phyloP scores from a whole-genome alignment of 2,888 invertebrate species.

The Tipula confusa region DNA sequence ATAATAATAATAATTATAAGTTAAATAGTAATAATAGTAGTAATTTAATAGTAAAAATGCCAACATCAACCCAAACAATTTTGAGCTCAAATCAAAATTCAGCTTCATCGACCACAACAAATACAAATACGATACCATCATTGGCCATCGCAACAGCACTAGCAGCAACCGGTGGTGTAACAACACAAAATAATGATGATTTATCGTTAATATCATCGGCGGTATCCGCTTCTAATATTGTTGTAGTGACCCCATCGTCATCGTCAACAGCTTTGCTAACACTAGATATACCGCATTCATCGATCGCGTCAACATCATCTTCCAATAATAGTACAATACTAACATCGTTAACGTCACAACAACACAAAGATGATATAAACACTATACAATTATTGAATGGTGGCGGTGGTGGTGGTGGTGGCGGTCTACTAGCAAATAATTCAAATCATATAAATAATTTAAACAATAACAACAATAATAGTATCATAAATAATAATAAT shows the following conservation, averaged over 20 bases:
- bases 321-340: conserved; percentile 27
- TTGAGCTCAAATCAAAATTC: conserved; percentile 26
- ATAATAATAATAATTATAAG: conserved; percentile 27
- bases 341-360: background rate
- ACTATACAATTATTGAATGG: conserved; percentile 29
- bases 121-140: background rate
- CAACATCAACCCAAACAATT: conserved; percentile 30
- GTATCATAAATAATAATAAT: conserved; percentile 27
- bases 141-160: background rate
- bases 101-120: background rate
- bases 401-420: background rate
- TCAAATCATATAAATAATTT: conserved; percentile 26
- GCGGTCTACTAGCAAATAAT: background rate
- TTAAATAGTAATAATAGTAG: conserved; percentile 26
- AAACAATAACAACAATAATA: conserved; percentile 30
- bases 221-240: conserved; percentile 35
- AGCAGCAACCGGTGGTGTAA: conserved; percentile 10
- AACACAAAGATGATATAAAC: conserved; percentile 13
- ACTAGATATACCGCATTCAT: conserved; percentile 34
- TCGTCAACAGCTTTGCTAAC: background rate
- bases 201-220: conserved; percentile 33
- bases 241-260: background rate
- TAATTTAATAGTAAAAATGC: conserved; percentile 27
- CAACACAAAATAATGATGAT: conserved; percentile 20
- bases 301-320: conserved; percentile 28